These are phyloP conservation scores for Watsonalla cultraria DNA, from an alignment of 2,888 invertebrate species.

Conservation along the genomic window DNA sequence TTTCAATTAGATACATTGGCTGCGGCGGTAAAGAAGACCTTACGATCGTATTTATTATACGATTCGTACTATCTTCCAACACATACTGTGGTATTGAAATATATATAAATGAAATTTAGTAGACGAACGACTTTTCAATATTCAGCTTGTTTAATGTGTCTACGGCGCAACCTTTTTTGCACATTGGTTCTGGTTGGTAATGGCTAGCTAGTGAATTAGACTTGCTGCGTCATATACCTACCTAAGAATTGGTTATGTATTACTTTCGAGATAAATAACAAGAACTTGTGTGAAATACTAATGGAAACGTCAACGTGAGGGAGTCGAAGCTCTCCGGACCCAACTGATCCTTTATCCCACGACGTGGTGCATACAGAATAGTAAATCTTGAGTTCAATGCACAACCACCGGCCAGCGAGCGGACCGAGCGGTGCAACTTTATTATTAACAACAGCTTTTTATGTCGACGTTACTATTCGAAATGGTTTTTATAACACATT, in stretches of 20 bases:
- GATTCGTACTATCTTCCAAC: too few species aligned
- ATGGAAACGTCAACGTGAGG: slow-evolving; percentile 8
- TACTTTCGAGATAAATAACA: not conserved
- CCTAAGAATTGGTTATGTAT: not conserved
- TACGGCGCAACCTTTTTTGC: too few species aligned
- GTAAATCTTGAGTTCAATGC: slow-evolving; percentile 39
- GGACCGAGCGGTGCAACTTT: not conserved
- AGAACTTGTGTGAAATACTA: not conserved
- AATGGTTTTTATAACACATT: not conserved
- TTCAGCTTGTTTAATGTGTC: too few species aligned
- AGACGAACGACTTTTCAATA: too few species aligned
- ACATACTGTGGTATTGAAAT: too few species aligned
- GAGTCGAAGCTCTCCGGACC: slow-evolving; percentile 10
- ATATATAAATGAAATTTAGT: too few species aligned
- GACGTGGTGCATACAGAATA: slow-evolving; percentile 32
- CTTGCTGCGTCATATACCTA: too few species aligned
- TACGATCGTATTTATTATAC: too few species aligned
- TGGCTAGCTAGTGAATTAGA: too few species aligned
- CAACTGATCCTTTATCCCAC: slow-evolving; percentile 41
- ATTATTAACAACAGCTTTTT: slow-evolving; percentile 1
- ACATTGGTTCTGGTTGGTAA: too few species aligned
- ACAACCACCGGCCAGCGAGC: slow-evolving; percentile 16
- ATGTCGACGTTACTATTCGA: not conserved
- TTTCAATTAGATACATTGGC: too few species aligned
- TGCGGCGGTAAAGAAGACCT: too few species aligned